phyloP scores from a whole-genome alignment of 2,113 vertebrate genomes.

The Chaetodon auriga region DNA sequence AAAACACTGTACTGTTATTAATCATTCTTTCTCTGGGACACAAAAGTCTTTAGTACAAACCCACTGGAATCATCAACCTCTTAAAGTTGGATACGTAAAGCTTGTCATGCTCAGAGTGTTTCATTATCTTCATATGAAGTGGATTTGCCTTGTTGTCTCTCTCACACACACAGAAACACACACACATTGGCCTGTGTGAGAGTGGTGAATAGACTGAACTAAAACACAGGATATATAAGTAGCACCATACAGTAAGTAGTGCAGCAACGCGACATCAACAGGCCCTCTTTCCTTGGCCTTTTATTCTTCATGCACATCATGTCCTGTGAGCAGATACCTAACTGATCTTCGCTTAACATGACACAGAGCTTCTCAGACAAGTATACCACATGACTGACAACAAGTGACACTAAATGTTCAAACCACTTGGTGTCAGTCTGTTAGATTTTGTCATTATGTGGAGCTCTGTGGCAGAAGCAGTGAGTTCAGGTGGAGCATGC shows the following conservation, averaged over 20 bases:
- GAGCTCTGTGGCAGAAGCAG: neutral
- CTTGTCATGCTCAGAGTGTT: conserved; percentile 16
- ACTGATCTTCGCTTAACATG: neutral
- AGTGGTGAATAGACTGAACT: neutral
- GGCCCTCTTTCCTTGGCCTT: neutral
- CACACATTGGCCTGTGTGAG: neutral
- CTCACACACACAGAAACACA: neutral
- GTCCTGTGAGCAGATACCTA: neutral
- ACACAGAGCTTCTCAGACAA: neutral
- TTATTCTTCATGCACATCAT: conserved; percentile 43
- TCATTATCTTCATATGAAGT: conserved; percentile 5
- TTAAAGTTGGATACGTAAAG: conserved; percentile 1
- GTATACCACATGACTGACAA: neutral
- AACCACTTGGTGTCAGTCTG: neutral
- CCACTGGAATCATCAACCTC: neutral
- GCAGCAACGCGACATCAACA: neutral
- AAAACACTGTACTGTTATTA: conserved; percentile 54
- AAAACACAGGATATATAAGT: neutral
- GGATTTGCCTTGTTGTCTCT: neutral
- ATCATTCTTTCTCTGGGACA: neutral
- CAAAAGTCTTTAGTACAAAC: neutral
- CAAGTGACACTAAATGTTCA: neutral
- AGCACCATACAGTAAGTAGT: conserved; percentile 12
- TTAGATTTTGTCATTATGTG: neutral
- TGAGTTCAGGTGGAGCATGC: neutral